Evolutionary conservation across 2,797 vertebrate genomes (phyloP), one percentile per base, ranked within the genome.

Genomic region (Muscicapa striata): DNA sequence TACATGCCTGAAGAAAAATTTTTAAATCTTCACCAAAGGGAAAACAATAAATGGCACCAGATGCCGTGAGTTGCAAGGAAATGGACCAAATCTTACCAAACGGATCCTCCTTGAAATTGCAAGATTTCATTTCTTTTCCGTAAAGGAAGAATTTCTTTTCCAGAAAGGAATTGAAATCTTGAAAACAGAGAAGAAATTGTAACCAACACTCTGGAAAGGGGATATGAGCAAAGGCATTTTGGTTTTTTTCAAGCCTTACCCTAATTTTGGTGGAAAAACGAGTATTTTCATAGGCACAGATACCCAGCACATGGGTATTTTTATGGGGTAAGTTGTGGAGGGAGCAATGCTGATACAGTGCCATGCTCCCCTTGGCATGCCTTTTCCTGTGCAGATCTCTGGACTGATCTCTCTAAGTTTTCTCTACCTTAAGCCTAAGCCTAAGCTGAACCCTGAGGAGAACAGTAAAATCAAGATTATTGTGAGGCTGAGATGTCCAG

Each of bases 81-180:
- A 51, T 24, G 3, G 21, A 21, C 15, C 7, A 11, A 61, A 51
- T 17, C 21, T 61, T 52, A 32, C 32, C 1, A 0, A 52, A 61
- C 5, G 36, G 7, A 13, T 81, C 6, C 11, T 43, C 38, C 32
- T 6, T 36, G 24, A 69, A 43, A 43, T 23, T 2, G 4, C 16
- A 51, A 36, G 9, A 24, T 36, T 81, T 61, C 4, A 36, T 59
- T 69, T 43, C 11, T 51, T 61, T 51, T 51, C 36, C 1, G 1
- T 11, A 38, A 57, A 27, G 27, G 17, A 46, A 46, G 8, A 13
- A 13, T 38, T 67, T 66, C 14, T 27, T 26, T 45, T 64, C n/a
- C 5, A 6, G 18, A 46, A 57, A 27, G 27, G 17, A 46, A 46
- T 21, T 46, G 34, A 38, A 57, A 48, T 79, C 8, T 20, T 68